Conservation (phyloP, 23 tunicate genomes). For the Trididemnum nubilum region DNA sequence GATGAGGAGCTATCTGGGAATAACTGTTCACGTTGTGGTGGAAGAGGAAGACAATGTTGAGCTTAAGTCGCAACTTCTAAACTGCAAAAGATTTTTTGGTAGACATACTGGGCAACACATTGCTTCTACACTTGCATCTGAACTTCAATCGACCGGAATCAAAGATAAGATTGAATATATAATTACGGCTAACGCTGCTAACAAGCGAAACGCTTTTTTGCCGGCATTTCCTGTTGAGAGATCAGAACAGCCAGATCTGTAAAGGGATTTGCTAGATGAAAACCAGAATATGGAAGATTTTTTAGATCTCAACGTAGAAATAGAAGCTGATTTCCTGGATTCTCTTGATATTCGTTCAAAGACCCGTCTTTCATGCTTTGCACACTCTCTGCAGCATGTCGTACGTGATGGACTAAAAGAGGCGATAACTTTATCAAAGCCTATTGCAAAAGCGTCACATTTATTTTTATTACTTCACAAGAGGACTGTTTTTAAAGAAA, state of each 20-base stretch:
- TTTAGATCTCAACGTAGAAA: neutral
- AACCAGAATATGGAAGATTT: neutral
- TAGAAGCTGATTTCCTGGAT: slow-evolving; percentile 10
- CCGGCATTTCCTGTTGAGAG: slow-evolving; percentile 13
- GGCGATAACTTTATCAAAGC: neutral
- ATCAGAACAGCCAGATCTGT: neutral
- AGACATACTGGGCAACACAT: slow-evolving; percentile 23
- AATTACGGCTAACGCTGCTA: slow-evolving; percentile 31
- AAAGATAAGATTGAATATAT: slow-evolving; percentile 18
- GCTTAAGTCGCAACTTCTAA: neutral
- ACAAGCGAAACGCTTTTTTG: slow-evolving; percentile 17
- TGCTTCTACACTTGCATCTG: slow-evolving; percentile 16
- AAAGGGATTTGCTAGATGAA: neutral
- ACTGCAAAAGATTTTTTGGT: slow-evolving; percentile 8
- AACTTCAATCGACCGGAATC: slow-evolving; percentile 16
- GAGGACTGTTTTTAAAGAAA: slow-evolving; percentile 18
- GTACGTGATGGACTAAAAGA: slow-evolving; percentile 16
- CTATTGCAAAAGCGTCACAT: slow-evolving; percentile 21
- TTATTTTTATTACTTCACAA: slow-evolving; percentile 2
- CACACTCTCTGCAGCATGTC: slow-evolving; percentile 12
- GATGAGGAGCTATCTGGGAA: slow-evolving; percentile 25
- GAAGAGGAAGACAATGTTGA: neutral
- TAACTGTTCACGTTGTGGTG: neutral
- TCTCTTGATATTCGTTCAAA: slow-evolving; percentile 3
- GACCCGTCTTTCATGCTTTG: slow-evolving; percentile 13